A percentile compares a stretch with the other conserved stretches of the same genome.
phyloP scores from a whole-genome alignment of 1,140 invertebrate species.

The Bombus pascuorum region DNA sequence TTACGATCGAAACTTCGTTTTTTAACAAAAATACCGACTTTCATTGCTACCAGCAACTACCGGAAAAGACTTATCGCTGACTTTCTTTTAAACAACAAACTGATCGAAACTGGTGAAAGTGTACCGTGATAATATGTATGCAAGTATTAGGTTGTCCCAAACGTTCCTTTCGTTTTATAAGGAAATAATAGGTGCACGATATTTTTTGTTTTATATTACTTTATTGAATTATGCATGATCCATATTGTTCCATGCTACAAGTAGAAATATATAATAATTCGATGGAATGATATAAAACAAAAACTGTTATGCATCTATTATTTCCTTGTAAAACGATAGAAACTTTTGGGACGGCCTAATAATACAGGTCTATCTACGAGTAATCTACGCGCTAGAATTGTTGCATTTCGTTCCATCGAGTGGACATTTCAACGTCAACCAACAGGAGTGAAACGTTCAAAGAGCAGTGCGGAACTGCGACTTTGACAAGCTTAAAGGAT shows the following conservation, averaged over 20 bases:
- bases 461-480: constrained; percentile 18
- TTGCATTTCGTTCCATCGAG: not conserved
- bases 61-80: not conserved
- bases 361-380: not conserved
- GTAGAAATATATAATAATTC: no score
- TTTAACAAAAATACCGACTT: not conserved
- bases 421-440: not conserved
- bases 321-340: no score
- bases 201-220: no score
- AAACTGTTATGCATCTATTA: no score
- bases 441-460: not conserved
- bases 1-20: not conserved
- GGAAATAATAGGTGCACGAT: no score
- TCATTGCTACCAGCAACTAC: not conserved
- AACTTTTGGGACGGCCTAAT: not conserved
- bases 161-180: no score
- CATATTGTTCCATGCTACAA: no score
- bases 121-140: not conserved
- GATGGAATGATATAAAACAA: no score
- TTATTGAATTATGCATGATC: no score
- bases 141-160: no score
- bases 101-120: not conserved
- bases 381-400: not conserved
- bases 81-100: not conserved
- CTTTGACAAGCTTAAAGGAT: constrained; percentile 61